Base-by-base conservation (phyloP, 2,888 invertebrate species). In the Lasioglossum pauxillum region DNA sequence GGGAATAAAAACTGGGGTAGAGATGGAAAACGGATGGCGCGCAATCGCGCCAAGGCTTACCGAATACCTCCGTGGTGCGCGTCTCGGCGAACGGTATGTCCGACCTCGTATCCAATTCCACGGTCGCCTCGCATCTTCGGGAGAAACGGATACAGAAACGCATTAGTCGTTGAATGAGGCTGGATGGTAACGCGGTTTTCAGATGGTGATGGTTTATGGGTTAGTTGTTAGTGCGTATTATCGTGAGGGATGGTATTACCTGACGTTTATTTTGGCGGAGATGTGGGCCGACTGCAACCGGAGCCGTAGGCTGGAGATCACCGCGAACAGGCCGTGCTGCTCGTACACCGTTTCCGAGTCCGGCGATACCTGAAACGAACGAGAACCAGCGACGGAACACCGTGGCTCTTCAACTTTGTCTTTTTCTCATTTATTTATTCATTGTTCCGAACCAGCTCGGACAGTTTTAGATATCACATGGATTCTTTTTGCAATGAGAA, bases 221-320 rank as follows among this genome's bases (percentile, higher is more conserved):
- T n/a, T 31, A 76, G 74, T n/a, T 67, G 53, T 38, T 57, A 16
- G 35, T 41, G 64, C 41, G 23, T 82, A 46, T 60, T 38, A 35
- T 60, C 67, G 76, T 60, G 83, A 31, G 14, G 38, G 71, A 84
- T 73, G 76, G 73, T 84, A 87, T 92, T 92, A 95, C 95, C 94
- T 95, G 91, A 95, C 93, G 91, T 93, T 93, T 84, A 95, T 94
- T 91, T 91, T 93, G 73, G 94, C 94, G 80, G 92, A 83, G 79
- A 95, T 90, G 88, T 96, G 95, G 87, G 94, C 91, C 49, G 95
- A 95, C 81, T 94, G 92, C 64, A 95, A 93, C 86, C 95, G 94
- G 57, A 95, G 92, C 67, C 95, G 93, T 77, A 96, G 93, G 82
- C 95, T 95, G 78, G 96, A 94, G 27, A 94, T 92, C 27, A 95